Percentiles rank a stretch among this genome's conserved stretches.
Evolutionary conservation across 2,888 invertebrate genomes (phyloP).

Genomic region (Thumatha senex): DNA sequence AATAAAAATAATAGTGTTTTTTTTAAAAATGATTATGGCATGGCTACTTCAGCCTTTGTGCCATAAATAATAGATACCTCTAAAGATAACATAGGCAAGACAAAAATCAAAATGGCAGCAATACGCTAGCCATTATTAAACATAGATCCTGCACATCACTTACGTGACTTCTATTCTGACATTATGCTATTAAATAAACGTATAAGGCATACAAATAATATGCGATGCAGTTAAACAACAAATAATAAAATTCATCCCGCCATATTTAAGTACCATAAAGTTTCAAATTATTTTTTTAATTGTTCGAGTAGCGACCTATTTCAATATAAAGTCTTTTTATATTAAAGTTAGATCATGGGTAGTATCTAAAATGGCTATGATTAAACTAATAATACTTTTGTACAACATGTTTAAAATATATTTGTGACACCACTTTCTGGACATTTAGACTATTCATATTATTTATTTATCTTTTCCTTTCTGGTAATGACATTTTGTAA

Average conservation of each 20-base stretch:
- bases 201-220: neutral
- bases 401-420: conserved; percentile 13
- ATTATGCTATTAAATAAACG: neutral
- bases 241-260: neutral
- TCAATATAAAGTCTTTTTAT: neutral
- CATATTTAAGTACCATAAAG: neutral
- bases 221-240: neutral
- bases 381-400: conserved; percentile 37
- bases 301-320: neutral
- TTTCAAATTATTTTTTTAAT: neutral
- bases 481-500: too few species aligned
- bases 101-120: too few species aligned
- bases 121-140: too few species aligned
- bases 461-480: neutral
- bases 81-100: conserved; percentile 5
- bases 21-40: too few species aligned
- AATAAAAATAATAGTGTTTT: too few species aligned
- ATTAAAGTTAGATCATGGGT: conserved; percentile 1
- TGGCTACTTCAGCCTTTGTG: too few species aligned
- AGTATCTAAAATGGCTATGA: conserved; percentile 1
- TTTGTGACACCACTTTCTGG: conserved; percentile 36
- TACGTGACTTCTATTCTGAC: neutral
- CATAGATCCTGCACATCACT: too few species aligned
- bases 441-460: conserved; percentile 2
- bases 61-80: too few species aligned